Evolutionary conservation across 2,113 vertebrate species (phyloP).

Genomic region (Oryzias curvinotus): DNA sequence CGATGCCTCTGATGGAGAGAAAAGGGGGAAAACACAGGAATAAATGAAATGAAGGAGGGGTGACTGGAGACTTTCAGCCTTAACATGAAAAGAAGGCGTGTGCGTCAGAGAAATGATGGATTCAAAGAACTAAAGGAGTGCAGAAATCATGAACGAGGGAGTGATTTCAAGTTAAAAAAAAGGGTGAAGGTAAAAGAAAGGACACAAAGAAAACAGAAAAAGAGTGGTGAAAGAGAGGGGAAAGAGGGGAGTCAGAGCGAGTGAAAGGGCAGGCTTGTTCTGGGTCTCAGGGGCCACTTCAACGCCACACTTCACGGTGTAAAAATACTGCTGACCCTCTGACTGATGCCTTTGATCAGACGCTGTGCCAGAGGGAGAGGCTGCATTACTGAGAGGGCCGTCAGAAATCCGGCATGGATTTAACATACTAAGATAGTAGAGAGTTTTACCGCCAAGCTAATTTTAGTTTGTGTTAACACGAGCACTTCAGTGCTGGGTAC

Average conservation of each 20-base stretch:
- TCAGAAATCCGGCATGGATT: constrained; percentile 3
- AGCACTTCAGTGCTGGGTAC: too few relatives aligned
- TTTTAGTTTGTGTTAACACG: constrained; percentile 1
- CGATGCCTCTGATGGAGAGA: constrained; percentile 27
- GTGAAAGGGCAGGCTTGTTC: constrained; percentile 59
- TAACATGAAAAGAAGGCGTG: too few relatives aligned
- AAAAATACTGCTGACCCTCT: constrained; percentile 66
- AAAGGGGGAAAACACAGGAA: constrained; percentile 10
- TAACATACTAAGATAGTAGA: constrained; percentile 4
- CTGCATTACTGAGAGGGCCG: background rate
- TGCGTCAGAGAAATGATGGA: too few relatives aligned
- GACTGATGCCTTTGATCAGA: constrained; percentile 53
- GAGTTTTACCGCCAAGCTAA: constrained; percentile 12
- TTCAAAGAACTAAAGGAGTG: too few relatives aligned
- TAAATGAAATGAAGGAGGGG: background rate
- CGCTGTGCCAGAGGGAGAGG: constrained; percentile 16
- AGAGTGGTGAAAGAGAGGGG: constrained; percentile 1
- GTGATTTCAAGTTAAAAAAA: constrained; percentile 25
- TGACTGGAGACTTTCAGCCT: too few relatives aligned
- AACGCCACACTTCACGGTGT: constrained; percentile 62
- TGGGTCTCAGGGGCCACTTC: constrained; percentile 63
- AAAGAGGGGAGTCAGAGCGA: constrained; percentile 31
- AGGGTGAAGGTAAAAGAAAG: constrained; percentile 35
- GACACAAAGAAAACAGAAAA: background rate
- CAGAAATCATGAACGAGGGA: too few relatives aligned